A percentile compares a stretch with the other conserved stretches of the same genome.
phyloP scores from a whole-genome alignment of 2,113 vertebrate genomes.

The Xenopus tropicalis region UCB_Xtro_10.0 CM004447.2:27323501-27324000 shows the following conservation, averaged over 20 bases:
- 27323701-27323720: conserved; percentile 16
- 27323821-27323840: background rate
- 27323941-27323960: too few relatives aligned
- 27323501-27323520: background rate
- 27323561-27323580: background rate
- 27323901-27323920: too few relatives aligned
- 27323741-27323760: background rate
- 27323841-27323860: background rate
- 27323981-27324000: too few relatives aligned
- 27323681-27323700: too few relatives aligned
- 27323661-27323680: too few relatives aligned
- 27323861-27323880: background rate
- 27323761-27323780: background rate
- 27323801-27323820: background rate
- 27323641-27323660: too few relatives aligned
- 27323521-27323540: background rate
- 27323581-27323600: too few relatives aligned
- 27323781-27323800: background rate
- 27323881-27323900: background rate
- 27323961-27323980: too few relatives aligned
- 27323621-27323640: too few relatives aligned
- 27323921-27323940: too few relatives aligned
- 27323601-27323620: too few relatives aligned
- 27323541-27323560: background rate
- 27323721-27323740: conserved; percentile 26